Base-by-base conservation (phyloP, 2,888 invertebrate species). In the Tachina fera region DNA sequence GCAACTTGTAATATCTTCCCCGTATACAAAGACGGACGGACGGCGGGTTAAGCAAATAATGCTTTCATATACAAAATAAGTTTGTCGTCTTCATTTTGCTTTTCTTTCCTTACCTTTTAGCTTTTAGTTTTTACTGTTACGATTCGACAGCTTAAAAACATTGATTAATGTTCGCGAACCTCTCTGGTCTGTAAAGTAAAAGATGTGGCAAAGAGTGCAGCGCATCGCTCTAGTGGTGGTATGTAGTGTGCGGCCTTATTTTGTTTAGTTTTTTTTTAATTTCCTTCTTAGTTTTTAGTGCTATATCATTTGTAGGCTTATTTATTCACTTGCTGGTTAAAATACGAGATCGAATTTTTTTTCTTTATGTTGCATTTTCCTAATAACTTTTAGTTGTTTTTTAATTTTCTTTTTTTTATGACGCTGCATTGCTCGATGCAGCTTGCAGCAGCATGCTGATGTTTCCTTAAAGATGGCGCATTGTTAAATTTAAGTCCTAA, bases 401-500 rank as follows among this genome's bases (percentile, higher is more conserved):
- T 31, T 31, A 31, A 6, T 31, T 60, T 41, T 68, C 16, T 14
- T 43, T 11, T 1, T 16, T 63, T 51, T 10, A 16, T 45, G 19
- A 39, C 43, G 47, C 45, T 31, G 13, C 16, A n/a, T 58, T 22
- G n/a, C 9, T 47, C 5, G 13, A 9, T 16, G n/a, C 9, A 43
- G 14, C 45, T 10, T 63, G 60, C 16, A 16, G 67, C 76, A 60
- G n/a, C 60, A 65, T 70, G 49, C 61, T 75, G 49, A 61, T 45
- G 67, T 83, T 80, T 51, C 56, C 56, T 76, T 74, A 63, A 47
- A 67, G 77, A 78, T 78, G 63, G 68, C 47, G 67, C 58, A 78
- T 85, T 82, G 78, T 85, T 85, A 78, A 82, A 85, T 85, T 85
- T 82, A 82, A 75, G 83, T 79, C 86, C 83, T 76, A 86, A 86